Conservation (phyloP, 2,113 vertebrate species). For the Microcebus tavaratra region DNA sequence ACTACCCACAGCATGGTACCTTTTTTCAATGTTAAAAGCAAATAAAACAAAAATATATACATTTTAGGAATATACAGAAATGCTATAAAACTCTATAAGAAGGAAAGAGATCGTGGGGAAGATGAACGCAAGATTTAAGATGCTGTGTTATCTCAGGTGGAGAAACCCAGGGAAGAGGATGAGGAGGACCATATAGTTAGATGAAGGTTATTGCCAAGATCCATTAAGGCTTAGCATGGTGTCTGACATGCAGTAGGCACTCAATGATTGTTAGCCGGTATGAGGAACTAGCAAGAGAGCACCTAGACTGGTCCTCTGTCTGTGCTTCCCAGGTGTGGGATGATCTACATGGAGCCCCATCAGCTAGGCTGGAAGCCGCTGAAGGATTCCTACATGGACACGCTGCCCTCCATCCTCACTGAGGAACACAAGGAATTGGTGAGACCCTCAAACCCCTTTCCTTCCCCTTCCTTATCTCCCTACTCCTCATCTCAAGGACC, state of each 20-base stretch:
- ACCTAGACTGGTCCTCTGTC: neutral
- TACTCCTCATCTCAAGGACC: neutral
- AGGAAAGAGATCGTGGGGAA: neutral
- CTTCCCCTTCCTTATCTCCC: neutral
- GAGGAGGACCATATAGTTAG: neutral
- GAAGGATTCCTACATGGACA: constrained; percentile 94
- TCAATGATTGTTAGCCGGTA: neutral
- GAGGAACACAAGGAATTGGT: constrained; percentile 90
- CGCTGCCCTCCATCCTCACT: constrained; percentile 86
- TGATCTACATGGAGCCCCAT: constrained; percentile 97
- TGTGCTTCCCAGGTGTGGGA: constrained; percentile 90
- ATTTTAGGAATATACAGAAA: neutral
- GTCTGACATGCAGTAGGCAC: neutral
- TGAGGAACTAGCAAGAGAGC: neutral
- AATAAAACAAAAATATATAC: neutral
- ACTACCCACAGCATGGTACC: neutral
- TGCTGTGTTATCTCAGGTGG: neutral
- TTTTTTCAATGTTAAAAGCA: neutral
- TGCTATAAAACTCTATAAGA: neutral
- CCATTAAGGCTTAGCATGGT: neutral
- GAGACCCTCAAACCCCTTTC: neutral
- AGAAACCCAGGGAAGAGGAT: neutral
- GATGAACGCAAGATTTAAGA: neutral
- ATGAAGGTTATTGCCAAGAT: neutral
- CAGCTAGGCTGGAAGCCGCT: constrained; percentile 94